phyloP scores from a whole-genome alignment of 2,888 invertebrate species.

The Uropetala carovei region DNA sequence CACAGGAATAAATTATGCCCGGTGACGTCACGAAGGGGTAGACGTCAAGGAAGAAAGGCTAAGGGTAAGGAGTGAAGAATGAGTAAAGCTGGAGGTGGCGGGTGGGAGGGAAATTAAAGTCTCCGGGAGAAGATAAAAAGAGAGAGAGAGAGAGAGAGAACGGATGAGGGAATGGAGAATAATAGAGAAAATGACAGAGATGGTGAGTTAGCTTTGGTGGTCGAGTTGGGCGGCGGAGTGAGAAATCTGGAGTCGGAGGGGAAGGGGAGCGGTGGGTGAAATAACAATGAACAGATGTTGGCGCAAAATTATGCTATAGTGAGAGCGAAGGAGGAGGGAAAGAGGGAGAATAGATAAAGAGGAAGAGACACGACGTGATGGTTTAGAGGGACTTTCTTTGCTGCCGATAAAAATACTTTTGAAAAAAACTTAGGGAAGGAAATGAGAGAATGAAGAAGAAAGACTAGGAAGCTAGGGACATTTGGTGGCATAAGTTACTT shows the following conservation, averaged over 20 bases:
- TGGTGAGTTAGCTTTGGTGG: not conserved
- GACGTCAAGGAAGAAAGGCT: not conserved
- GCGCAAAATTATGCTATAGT: constrained; percentile 4
- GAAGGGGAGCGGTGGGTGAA: not conserved
- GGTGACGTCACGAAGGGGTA: constrained; percentile 49
- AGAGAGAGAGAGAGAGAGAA: not conserved
- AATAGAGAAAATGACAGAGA: constrained; percentile 29
- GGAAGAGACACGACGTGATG: not conserved
- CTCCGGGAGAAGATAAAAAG: not conserved
- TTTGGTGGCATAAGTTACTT: no score
- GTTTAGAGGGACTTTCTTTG: not conserved
- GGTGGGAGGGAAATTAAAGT: constrained; percentile 11
- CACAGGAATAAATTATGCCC: constrained; percentile 63
- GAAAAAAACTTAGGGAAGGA: not conserved
- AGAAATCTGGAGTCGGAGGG: not conserved
- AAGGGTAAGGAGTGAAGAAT: not conserved
- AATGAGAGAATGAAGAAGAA: not conserved
- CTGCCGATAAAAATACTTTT: not conserved
- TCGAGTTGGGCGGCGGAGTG: not conserved
- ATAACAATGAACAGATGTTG: constrained; percentile 63
- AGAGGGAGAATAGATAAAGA: no score
- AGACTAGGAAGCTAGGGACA: not conserved
- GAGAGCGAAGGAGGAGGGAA: not conserved
- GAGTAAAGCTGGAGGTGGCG: not conserved
- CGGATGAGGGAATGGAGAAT: not conserved